These are phyloP conservation scores for Harpalus rufipes DNA, from an alignment of 2,888 invertebrate species.

Conservation along the genomic window DNA sequence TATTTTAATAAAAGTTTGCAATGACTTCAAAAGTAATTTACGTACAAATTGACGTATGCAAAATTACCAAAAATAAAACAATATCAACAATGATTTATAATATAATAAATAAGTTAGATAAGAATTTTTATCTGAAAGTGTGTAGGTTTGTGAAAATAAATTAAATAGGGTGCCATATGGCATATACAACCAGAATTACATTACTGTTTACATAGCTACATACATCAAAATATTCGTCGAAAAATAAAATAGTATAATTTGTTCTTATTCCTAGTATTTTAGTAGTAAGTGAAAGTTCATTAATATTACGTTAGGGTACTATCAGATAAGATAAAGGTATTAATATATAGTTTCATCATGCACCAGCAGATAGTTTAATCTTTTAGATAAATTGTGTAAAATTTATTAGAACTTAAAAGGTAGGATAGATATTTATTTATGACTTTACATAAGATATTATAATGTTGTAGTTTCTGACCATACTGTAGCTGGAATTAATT, in stretches of 20 bases:
- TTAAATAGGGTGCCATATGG: background rate
- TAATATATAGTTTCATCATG: background rate
- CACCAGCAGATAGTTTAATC: background rate
- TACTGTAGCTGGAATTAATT: no score
- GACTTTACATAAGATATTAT: background rate
- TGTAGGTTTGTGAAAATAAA: background rate
- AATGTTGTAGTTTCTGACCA: background rate
- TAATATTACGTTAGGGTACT: background rate
- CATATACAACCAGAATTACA: background rate
- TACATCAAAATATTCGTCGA: background rate
- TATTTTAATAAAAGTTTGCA: background rate
- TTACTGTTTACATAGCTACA: background rate
- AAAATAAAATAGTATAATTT: background rate
- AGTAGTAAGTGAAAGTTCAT: background rate
- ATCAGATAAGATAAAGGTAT: background rate
- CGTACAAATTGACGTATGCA: slow-evolving; percentile 1
- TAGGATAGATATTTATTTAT: background rate
- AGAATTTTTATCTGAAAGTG: background rate
- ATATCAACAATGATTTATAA: background rate
- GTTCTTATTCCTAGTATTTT: background rate
- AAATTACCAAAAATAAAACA: background rate
- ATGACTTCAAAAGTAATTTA: background rate
- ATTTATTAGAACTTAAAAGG: background rate
- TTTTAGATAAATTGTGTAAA: background rate
- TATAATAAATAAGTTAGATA: background rate